phyloP scores from a whole-genome alignment of 2,888 invertebrate genomes.

The Hipparchia semele region DNA sequence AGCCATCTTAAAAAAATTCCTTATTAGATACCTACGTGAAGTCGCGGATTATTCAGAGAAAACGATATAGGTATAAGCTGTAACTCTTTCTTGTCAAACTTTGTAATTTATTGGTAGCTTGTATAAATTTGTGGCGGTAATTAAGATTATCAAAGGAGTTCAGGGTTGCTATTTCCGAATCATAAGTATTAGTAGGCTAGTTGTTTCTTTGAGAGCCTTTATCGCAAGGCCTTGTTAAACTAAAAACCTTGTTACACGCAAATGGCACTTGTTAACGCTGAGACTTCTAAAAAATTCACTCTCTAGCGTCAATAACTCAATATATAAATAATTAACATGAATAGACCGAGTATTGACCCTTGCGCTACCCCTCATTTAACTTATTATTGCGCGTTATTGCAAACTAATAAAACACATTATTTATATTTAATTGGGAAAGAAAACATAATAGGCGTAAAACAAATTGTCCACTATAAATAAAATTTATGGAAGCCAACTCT shows the following conservation, averaged over 20 bases:
- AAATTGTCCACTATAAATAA: no score
- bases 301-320: neutral
- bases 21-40: no score
- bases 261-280: constrained; percentile 43
- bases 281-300: neutral
- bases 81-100: constrained; percentile 3
- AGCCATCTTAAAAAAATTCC: no score
- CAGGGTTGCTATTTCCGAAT: constrained; percentile 53
- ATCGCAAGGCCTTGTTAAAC: constrained; percentile 51
- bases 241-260: constrained; percentile 55
- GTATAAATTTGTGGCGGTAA: constrained; percentile 42
- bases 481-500: no score
- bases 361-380: neutral
- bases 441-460: no score
- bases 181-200: constrained; percentile 40
- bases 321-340: neutral
- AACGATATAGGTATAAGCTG: neutral
- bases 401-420: neutral
- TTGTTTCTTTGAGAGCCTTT: constrained; percentile 46
- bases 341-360: neutral
- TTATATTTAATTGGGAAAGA: no score
- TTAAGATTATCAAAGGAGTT: constrained; percentile 62
- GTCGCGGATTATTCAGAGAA: no score
- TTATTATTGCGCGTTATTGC: neutral
- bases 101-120: constrained; percentile 6